Percentiles rank a stretch among this genome's conserved stretches.
phyloP scores from a whole-genome alignment of 2,113 vertebrate species.

The Mesembrinibis cayennensis region DNA sequence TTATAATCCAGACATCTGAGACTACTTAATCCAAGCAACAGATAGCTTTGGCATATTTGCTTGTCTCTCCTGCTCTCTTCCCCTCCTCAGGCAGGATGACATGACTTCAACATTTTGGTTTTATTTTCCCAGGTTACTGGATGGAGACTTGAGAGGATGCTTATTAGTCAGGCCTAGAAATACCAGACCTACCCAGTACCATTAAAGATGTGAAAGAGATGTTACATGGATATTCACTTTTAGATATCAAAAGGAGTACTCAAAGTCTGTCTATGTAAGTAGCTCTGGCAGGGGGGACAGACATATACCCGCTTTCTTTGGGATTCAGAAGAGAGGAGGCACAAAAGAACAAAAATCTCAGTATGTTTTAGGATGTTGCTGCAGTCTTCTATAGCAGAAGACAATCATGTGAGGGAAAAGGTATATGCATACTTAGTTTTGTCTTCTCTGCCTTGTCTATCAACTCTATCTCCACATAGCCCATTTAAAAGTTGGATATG shows the following conservation, averaged over 20 bases:
- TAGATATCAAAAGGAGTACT: background rate
- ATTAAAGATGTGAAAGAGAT: background rate
- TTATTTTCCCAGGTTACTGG: background rate
- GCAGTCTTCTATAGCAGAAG: background rate
- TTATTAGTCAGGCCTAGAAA: background rate
- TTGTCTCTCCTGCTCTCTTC: background rate
- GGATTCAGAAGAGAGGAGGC: background rate
- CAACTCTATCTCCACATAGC: accelerated
- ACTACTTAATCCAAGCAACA: background rate
- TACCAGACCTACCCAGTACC: background rate
- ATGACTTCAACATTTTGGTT: background rate
- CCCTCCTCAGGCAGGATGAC: background rate
- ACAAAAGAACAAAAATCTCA: background rate
- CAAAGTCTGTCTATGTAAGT: background rate
- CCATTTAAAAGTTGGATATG: background rate
- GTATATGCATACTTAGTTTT: background rate
- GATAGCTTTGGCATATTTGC: background rate
- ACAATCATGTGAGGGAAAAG: background rate
- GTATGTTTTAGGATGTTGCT: background rate
- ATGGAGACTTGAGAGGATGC: background rate
- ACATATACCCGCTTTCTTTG: background rate
- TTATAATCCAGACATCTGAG: background rate
- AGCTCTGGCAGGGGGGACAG: background rate
- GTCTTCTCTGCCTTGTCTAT: background rate
- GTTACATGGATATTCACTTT: background rate